Evolutionary conservation across 2,797 vertebrate species (phyloP), one percentile per base, ranked within the genome.

Genomic region (Percopsis omiscomaycus): DNA sequence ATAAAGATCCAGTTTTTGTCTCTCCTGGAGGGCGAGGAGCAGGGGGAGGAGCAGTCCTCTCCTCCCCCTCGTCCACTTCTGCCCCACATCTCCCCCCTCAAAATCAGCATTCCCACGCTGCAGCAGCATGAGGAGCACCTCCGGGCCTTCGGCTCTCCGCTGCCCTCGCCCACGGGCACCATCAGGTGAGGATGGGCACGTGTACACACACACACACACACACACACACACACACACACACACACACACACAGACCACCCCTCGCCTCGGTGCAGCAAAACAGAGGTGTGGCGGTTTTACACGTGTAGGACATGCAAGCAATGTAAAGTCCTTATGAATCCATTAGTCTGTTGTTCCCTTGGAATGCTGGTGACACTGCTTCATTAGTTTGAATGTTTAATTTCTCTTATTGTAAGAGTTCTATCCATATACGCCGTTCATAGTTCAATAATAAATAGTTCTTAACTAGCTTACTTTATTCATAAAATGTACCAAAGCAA

Each of bases 1-100:
- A 99, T 99, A 89, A 98, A 98, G 92, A 97, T 99, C 88, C 95
- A 98, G 86, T 99, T 99, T 68, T 93, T 92, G 0, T 92, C 95
- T 2, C 92, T 99, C 69, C 92, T 94, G 87, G 94, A 93, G 63
- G 89, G 86, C 29, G 94, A 96, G 66, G 91, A 92, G 68, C 90
- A 79, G 69, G 87, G 90, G 71, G 94, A 95, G 76, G 88, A 91
- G 72, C 82, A 81, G 91, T 85, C 93, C 88, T 9, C 94, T 92
- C 71, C 95, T 86, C 90, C 96, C 83, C 45, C 94, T 32, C 85
- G 94, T 68, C 93, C 94, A 0, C 94, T 99, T 16, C 94, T 96
- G 81, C 96, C 95, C n/a, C 96, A 96, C 58, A 98, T 99, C 68
- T 99, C 97, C 0, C 97, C 97, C 1, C 93, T 99, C 73, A 96